Base-by-base conservation (phyloP, 2,113 vertebrate species). In the Pseudorhombus dupliciocellatus region DNA sequence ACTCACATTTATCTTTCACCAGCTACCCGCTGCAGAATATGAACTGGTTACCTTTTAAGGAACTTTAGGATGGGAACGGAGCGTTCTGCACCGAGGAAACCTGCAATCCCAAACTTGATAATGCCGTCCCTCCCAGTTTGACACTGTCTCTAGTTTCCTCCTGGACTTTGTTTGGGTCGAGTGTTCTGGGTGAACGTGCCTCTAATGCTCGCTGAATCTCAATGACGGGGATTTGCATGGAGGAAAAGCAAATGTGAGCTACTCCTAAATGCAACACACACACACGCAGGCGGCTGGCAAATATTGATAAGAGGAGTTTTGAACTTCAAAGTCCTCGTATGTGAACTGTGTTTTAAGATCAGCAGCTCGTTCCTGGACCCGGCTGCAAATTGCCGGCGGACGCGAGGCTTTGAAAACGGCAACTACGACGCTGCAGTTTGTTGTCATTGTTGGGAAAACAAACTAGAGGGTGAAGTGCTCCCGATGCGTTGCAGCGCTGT, bases 271-370 rank as follows among this genome's bases (percentile, higher is more conserved):
- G 51, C 55, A 80, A 57, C 56, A 72, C 42, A 25, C 42, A 25
- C 22, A 54, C 78, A 73, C 7, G n/a, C 64, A 66, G 62, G 80
- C 87, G 86, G 81, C 90, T 90, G 89, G 79, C 66, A 69, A 81
- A 87, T 88, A 72, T 90, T 80, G 91, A 91, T 92, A 89, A 92
- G 81, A 88, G 75, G 18, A 57, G 76, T 85, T 88, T 84, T 83
- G 70, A 78, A 91, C 87, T 90, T 90, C 89, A 91, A 90, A 92
- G 89, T 89, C 80, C 78, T 89, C 67, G 73, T 64, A 53, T 80
- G 55, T 72, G 73, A 84, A 81, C 59, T 26, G 14, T 77, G 83
- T 87, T 73, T 56, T 54, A 68, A 83, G 77, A 91, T 88, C 88
- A 73, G 81, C 79, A 84, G 77, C 78, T 86, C 76, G 75, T 88